phyloP scores from a whole-genome alignment of 2,113 vertebrate genomes.

The Ciconia maguari region DNA sequence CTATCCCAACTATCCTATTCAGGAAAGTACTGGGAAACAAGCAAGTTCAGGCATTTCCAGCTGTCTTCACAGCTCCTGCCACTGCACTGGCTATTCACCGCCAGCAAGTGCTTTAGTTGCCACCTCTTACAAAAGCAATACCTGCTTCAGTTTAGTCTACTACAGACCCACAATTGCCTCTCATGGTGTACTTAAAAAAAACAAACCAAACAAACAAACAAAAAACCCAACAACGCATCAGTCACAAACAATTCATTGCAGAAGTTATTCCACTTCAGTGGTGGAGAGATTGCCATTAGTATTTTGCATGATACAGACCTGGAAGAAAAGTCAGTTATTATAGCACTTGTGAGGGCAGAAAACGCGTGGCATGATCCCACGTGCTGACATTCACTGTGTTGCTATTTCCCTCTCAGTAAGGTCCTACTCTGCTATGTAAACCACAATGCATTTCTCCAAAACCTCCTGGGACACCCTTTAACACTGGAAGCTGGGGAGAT shows the following conservation, averaged over 20 bases:
- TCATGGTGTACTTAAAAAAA: not conserved
- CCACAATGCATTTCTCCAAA: not conserved
- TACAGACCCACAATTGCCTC: not conserved
- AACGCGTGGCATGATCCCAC: accelerated
- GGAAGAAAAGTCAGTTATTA: not conserved
- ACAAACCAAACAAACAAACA: no score
- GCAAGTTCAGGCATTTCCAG: not conserved
- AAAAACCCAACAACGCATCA: not conserved
- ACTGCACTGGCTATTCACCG: not conserved
- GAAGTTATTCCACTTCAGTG: not conserved
- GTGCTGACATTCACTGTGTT: not conserved
- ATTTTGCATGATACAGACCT: not conserved
- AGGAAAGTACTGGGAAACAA: not conserved
- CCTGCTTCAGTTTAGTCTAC: not conserved
- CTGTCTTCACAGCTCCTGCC: not conserved
- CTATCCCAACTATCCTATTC: not conserved
- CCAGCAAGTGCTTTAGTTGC: not conserved
- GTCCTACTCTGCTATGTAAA: not conserved
- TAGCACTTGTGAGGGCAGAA: accelerated
- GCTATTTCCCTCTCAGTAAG: not conserved
- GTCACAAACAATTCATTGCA: not conserved
- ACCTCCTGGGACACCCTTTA: not conserved
- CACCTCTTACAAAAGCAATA: not conserved
- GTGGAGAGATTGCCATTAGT: not conserved
- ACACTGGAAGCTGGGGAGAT: not conserved